These are phyloP conservation scores for Antennarius maculatus DNA, from an alignment of 2,797 vertebrate genomes.

Conservation along the genomic window DNA sequence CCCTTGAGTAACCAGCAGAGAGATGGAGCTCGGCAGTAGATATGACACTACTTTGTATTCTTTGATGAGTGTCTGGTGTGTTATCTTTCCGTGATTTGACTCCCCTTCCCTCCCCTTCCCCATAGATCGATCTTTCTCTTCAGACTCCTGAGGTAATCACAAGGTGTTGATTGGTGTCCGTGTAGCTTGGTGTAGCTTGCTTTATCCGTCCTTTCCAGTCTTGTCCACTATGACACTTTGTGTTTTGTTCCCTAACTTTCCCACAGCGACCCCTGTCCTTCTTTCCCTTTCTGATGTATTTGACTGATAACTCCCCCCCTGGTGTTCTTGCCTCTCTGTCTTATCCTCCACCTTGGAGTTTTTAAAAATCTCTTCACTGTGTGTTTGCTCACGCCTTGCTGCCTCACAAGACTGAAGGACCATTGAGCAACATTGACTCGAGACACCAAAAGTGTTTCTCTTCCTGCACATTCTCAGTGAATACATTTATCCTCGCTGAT, in stretches of 20 bases:
- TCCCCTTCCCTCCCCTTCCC: slow-evolving; percentile 27
- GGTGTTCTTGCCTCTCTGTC: slow-evolving; percentile 10
- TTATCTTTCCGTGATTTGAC: slow-evolving; percentile 48
- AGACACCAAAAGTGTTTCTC: slow-evolving; percentile 1
- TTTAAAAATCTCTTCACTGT: slow-evolving; percentile 28
- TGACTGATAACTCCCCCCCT: slow-evolving; percentile 41
- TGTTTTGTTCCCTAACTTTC: slow-evolving; percentile 39
- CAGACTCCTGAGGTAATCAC: slow-evolving; percentile 77
- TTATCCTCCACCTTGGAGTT: slow-evolving; percentile 24
- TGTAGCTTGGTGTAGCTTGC: slow-evolving; percentile 68
- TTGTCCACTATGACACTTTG: slow-evolving; percentile 55
- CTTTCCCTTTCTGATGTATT: slow-evolving; percentile 48
- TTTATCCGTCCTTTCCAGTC: slow-evolving; percentile 70
- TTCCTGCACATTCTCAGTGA: background rate
- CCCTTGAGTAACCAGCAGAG: slow-evolving; percentile 39
- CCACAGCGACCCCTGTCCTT: slow-evolving; percentile 38
- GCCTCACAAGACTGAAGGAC: slow-evolving; percentile 15
- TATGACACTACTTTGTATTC: slow-evolving; percentile 67
- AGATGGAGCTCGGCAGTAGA: slow-evolving; percentile 32
- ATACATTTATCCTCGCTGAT: background rate
- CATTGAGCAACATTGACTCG: slow-evolving; percentile 27
- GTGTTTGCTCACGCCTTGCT: slow-evolving; percentile 24
- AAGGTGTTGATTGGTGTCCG: slow-evolving; percentile 77
- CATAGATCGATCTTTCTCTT: slow-evolving; percentile 61
- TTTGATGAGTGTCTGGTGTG: slow-evolving; percentile 46